A percentile compares a stretch with the other conserved stretches of the same genome.
These are phyloP conservation scores for Noctua comes DNA, from an alignment of 2,888 invertebrate species.

Conservation along the genomic window DNA sequence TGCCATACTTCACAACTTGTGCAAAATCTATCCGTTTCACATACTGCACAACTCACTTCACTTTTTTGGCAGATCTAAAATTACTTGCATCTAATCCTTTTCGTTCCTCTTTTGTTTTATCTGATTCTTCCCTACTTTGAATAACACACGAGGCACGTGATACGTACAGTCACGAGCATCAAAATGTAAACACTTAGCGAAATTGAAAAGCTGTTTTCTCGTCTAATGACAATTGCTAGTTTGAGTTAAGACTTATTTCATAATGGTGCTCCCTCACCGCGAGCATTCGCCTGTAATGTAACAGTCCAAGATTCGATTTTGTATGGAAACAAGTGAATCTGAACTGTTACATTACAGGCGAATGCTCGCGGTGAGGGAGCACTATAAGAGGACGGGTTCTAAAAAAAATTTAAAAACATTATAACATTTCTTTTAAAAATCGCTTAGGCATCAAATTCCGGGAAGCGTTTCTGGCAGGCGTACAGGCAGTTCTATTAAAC, in stretches of 20 bases:
- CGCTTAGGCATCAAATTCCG: neutral
- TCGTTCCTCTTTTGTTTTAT: slow-evolving; percentile 8
- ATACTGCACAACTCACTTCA: no score
- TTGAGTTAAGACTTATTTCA: neutral
- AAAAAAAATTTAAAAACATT: neutral
- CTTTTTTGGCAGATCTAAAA: neutral
- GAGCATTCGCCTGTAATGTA: no score
- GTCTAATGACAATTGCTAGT: neutral
- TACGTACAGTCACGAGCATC: neutral
- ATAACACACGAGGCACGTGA: slow-evolving; percentile 17
- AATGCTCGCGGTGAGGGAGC: no score
- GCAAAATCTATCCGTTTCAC: neutral
- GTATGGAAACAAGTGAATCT: no score
- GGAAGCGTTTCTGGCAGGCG: neutral
- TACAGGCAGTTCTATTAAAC: neutral
- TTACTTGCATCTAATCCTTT: slow-evolving; percentile 13
- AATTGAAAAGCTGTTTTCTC: neutral
- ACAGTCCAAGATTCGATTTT: no score
- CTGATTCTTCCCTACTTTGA: slow-evolving; percentile 9
- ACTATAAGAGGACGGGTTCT: neutral
- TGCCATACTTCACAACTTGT: neutral
- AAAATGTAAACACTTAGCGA: neutral
- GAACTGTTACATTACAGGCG: no score
- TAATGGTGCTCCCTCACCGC: no score
- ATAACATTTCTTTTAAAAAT: neutral